Evolutionary conservation across 2,888 invertebrate species (phyloP), one percentile per base, ranked within the genome.

Genomic region (Resseliella maxima): DNA sequence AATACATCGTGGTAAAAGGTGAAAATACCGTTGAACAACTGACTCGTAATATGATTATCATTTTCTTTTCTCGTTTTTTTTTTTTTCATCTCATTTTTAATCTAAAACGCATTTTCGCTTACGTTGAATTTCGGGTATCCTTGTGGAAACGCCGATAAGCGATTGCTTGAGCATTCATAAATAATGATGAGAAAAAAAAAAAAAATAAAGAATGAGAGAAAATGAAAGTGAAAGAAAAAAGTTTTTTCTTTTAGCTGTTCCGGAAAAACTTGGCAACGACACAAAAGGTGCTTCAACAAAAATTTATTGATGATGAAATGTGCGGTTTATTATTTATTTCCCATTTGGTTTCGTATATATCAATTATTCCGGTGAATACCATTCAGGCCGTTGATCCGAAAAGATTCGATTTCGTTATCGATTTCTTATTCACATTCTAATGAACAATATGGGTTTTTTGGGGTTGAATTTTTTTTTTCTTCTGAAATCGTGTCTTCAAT

Each of bases 141-240:
- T 72, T 72, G 72, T 35, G 72, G 72, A 72, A 72, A 72, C 31
- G 31, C 31, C 35, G 72, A 72, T 72, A 72, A 72, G 8, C 72
- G 35, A 31, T 21, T 24, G 27, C 6, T 59, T 59, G 27, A 8
- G 12, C 35, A 18, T 50, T 72, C 59, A 59, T 59, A 59, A 59
- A 59, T 59, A 59, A 59, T 24, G 3, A 6, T 3, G 2, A 18
- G 2, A 50, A 50, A 2, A 50, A 21, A 18, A 50, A 50, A 50
- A 59, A 59, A 59, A 72, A 72, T 31, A 35, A 18, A 12, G 5
- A n/a, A 3, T 59, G 72, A 59, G 59, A 59, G n/a, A 24, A 24
- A 59, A 59, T 5, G 1, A 27, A 59, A 27, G 8, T 59, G 0
- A 31, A 72, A 72, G 12, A 12, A 50, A 18, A 50, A 2, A 50